Conservation (phyloP, 2,888 invertebrate species). For the Drosophila eohydei region DNA sequence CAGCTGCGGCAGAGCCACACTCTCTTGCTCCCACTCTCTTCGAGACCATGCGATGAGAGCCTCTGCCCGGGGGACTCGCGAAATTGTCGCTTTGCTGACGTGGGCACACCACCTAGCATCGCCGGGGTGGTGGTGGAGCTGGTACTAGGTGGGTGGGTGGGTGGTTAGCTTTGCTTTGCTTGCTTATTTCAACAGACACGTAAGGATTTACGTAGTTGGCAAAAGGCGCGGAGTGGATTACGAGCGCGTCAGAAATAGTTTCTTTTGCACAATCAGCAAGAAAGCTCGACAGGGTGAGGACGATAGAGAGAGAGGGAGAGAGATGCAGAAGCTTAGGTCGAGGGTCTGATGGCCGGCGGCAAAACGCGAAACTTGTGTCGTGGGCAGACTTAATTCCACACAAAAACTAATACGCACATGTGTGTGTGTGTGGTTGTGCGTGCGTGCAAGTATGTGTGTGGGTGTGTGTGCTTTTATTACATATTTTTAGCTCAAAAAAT, state of each 20-base stretch:
- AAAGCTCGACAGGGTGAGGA: background rate
- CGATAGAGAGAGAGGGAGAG: background rate
- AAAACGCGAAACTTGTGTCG: constrained; percentile 45
- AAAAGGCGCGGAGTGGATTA: constrained; percentile 50
- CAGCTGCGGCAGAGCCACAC: constrained; percentile 28
- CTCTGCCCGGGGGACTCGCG: constrained; percentile 81
- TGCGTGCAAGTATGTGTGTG: constrained; percentile 4
- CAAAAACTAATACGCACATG: constrained; percentile 1
- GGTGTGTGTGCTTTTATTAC: constrained; percentile 27
- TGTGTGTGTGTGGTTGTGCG: background rate
- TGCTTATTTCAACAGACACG: constrained; percentile 71
- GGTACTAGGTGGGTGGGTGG: background rate
- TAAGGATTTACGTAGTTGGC: constrained; percentile 74
- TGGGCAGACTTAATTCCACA: constrained; percentile 57
- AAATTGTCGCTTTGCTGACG: constrained; percentile 74
- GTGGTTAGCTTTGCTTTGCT: constrained; percentile 9
- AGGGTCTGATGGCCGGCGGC: constrained; percentile 30
- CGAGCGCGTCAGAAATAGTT: constrained; percentile 76
- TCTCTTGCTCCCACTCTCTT: constrained; percentile 12
- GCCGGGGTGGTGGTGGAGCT: constrained; percentile 17
- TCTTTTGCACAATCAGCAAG: constrained; percentile 62
- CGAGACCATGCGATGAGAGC: constrained; percentile 10
- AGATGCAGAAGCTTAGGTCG: constrained; percentile 1
- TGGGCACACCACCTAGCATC: constrained; percentile 57
- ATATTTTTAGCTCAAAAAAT: constrained; percentile 72